Conservation (phyloP, 2,113 vertebrate genomes). For the Felis catus region F.catus_Fca126_mat1.0 CM031416.1:136331501-136332000, state of each 20-base stretch:
- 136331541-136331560: background rate
- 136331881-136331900: background rate
- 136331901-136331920: background rate
- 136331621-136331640: background rate
- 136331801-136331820: background rate
- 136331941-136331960: background rate
- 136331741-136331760: background rate
- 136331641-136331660: background rate
- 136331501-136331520: background rate
- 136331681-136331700: conserved; percentile 1
- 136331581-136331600: background rate
- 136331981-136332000: background rate
- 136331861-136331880: background rate
- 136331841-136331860: background rate
- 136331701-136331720: conserved; percentile 12
- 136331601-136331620: background rate
- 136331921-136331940: conserved; percentile 14
- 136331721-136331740: background rate
- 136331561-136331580: background rate
- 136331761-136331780: background rate
- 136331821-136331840: background rate
- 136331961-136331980: background rate
- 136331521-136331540: background rate
- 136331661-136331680: background rate
- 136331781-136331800: background rate